A percentile compares a stretch with the other conserved stretches of the same genome.
These are phyloP conservation scores for Trilocha varians DNA, from an alignment of 2,888 invertebrate species.

Conservation along the genomic window DNA sequence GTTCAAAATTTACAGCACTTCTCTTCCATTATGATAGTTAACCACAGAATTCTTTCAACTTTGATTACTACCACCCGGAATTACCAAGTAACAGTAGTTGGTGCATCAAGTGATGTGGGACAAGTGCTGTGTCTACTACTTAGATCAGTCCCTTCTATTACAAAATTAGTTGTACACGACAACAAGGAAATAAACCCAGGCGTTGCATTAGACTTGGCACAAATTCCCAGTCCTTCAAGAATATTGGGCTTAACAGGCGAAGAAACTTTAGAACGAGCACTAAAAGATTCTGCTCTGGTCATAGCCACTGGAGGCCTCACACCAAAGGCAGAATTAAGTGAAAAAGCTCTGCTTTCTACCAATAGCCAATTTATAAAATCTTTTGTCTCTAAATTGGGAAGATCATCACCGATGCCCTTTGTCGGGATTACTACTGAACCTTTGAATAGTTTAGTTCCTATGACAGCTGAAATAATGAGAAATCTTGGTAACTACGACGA, in stretches of 20 bases:
- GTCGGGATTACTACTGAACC: constrained; percentile 60
- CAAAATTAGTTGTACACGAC: constrained; percentile 75
- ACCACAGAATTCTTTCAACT: constrained; percentile 12
- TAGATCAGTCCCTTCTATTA: constrained; percentile 71
- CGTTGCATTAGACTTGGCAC: constrained; percentile 56
- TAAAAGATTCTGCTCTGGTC: constrained; percentile 76
- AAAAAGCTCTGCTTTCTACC: constrained; percentile 72
- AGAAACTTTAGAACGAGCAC: constrained; percentile 34
- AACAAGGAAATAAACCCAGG: constrained; percentile 42
- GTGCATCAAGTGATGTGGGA: constrained; percentile 63
- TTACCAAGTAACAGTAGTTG: constrained; percentile 49
- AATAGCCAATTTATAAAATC: constrained; percentile 54
- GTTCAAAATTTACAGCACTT: no score
- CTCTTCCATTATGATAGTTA: constrained; percentile 13
- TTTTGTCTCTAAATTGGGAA: constrained; percentile 34
- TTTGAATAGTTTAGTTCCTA: constrained; percentile 54
- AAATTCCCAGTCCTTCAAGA: constrained; percentile 47
- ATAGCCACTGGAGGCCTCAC: constrained; percentile 77
- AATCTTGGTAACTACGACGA: constrained; percentile 70
- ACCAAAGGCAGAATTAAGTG: constrained; percentile 72
- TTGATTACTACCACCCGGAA: constrained; percentile 13
- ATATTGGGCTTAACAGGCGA: constrained; percentile 41
- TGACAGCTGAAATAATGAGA: constrained; percentile 55
- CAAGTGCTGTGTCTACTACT: constrained; percentile 72
- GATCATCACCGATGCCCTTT: constrained; percentile 42